These are phyloP conservation scores for Archaeoteleia sp. DNA, from an alignment of 2,888 invertebrate genomes.

Conservation along the genomic window DNA sequence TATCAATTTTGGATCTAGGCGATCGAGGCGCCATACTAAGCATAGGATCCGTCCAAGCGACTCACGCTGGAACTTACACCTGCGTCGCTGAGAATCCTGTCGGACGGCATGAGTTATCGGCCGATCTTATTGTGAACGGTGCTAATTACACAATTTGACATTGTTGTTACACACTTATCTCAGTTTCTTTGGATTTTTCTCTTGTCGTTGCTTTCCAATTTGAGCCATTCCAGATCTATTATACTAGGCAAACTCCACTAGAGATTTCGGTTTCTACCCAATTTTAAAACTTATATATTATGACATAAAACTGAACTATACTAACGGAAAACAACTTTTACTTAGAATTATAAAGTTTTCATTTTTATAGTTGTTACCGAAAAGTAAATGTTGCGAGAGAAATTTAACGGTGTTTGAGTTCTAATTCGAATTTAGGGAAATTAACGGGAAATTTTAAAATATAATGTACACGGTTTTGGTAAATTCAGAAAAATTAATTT, in stretches of 20 bases:
- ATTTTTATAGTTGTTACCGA: no score
- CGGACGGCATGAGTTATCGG: constrained; percentile 77
- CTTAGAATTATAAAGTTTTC: no score
- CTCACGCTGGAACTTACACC: constrained; percentile 79
- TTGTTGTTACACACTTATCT: constrained; percentile 34
- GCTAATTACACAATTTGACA: constrained; percentile 53
- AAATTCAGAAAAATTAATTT: no score
- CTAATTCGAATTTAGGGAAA: no score
- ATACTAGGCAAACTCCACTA: constrained; percentile 11
- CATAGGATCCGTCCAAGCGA: constrained; percentile 77
- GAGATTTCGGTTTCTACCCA: no score
- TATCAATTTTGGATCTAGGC: constrained; percentile 78
- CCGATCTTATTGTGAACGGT: constrained; percentile 77
- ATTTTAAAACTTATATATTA: no score
- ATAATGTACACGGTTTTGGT: no score
- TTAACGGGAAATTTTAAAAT: no score
- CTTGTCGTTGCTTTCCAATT: constrained; percentile 35
- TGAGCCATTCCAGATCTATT: constrained; percentile 23
- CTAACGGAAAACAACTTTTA: no score
- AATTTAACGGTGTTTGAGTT: no score
- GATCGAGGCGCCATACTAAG: constrained; percentile 80
- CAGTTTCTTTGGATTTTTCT: constrained; percentile 39
- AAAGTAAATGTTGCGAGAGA: no score
- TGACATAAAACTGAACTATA: no score
- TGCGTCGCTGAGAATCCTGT: constrained; percentile 79